Base-by-base conservation (phyloP, 1,140 invertebrate genomes). In the Solenopsis invicta region DNA sequence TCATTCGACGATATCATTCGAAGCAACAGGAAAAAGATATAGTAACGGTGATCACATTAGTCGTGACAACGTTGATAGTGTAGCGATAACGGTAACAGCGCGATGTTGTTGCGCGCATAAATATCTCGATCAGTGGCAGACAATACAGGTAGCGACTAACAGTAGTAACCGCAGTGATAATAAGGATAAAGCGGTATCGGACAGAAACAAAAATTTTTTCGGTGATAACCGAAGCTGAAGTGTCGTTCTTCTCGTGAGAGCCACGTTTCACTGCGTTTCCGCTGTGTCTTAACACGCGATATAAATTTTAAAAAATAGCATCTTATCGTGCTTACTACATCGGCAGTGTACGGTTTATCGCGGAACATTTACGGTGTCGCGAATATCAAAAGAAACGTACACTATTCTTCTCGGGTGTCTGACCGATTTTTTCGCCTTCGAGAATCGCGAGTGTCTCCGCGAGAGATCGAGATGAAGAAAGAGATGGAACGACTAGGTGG, bases 401-500 rank as follows among this genome's bases (percentile, higher is more conserved):
- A 80, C 71, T 80, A 67, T 69, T 48, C n/a, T 13, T 66, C 52
- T 50, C 48, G 67, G 24, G 3, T 45, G 62, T 82, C 41, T 6
- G 21, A 29, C 29, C 29, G 29, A 29, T 18, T n/a, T 41, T n/a
- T 24, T 45, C 13, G 67, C 24, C 21, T 56, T 78, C 56, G 69
- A 89, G 45, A 74, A 21, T 48, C 67, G 21, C 56, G 75, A 21
- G 56, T 37, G 54, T 48, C 69, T 50, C 18, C 29, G 54, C 72
- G 21, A 59, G 45, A 59, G 50, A 64, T 10, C 13, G 50, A 41
- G 64, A 72, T 50, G 61, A 86, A 64, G 69, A 69, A 76, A 54
- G 59, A 85, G 67, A 74, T 81, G 71, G 86, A 85, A 59, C 90
- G 84, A 90, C 87, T 91, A 82, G 87, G 80, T 76, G 78, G 80